Evolutionary conservation across 2,888 invertebrate species (phyloP), one percentile per base, ranked within the genome.

Genomic region (Phlogophora meticulosa): DNA sequence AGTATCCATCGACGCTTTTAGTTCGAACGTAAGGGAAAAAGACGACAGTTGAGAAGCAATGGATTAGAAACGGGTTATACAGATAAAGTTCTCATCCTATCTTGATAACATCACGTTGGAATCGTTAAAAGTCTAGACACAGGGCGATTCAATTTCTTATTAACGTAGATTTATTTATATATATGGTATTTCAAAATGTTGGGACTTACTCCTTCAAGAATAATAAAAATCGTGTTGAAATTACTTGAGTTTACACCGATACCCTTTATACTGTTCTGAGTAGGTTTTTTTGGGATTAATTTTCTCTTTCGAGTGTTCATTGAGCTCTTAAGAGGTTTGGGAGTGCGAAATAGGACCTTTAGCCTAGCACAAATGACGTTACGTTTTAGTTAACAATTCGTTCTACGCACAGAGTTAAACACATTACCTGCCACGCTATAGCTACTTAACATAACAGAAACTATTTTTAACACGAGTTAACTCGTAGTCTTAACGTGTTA

Each of bases 91-190:
- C 49, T 76, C 74, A 70, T 63, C 51, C 60, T 65, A 42, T 77
- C 71, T 73, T 76, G 78, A 80, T 72, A 68, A 61, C 75, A 85
- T 81, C 84, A 84, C 85, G 85, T 85, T 83, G 61, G 60, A 80
- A 85, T 88, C 87, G 86, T 87, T 88, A 88, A 87, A 87, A 88
- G 90, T 91, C 90, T 91, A 91, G 91, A 91, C 90, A 83, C 80
- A 81, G 83, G 80, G 75, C 76, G 76, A 87, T 90, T 90, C 85
- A 84, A 87, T 88, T 87, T 88, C 82, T 88, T 86, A 88, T 88
- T 85, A 83, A 82, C 83, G 84, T 84, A 79, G 79, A 84, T 80
- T 81, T 83, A 67, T 80, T 75, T 78, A 73, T 72, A 66, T 72
- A 72, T 77, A 78, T 77, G 59, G 58, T 45, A 58, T 78, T 63